Conservation (phyloP, 2,113 vertebrate genomes). For the Microcebus griseorufus region DNA sequence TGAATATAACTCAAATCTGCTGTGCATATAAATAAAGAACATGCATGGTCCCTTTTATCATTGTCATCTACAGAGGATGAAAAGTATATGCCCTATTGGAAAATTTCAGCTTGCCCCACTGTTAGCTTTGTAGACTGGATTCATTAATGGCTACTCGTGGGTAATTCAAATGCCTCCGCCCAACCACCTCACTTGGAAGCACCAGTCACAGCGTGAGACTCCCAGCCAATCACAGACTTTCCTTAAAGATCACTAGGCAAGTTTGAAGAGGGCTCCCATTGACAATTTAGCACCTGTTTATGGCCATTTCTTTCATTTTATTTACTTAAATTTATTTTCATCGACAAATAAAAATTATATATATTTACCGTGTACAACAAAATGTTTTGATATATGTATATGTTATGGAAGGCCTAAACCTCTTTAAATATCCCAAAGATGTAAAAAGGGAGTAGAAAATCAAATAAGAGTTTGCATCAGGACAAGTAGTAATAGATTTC, state of each 20-base stretch:
- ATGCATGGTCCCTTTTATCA: neutral
- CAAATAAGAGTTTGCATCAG: neutral
- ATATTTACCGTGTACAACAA: too few relatives aligned
- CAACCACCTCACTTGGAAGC: neutral
- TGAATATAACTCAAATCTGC: neutral
- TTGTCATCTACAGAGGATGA: neutral
- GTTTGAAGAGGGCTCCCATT: neutral
- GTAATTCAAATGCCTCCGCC: neutral
- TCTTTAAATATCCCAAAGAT: neutral
- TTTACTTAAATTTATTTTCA: neutral
- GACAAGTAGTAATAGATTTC: neutral
- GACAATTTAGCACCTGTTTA: neutral
- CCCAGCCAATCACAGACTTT: neutral
- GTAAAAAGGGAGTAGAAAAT: neutral
- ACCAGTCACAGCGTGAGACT: too few relatives aligned
- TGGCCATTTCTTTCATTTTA: neutral
- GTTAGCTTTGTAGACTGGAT: neutral
- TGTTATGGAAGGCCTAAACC: neutral
- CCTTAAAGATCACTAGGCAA: neutral
- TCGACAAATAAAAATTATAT: neutral
- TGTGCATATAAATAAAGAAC: neutral
- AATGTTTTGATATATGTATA: neutral
- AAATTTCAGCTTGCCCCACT: neutral
- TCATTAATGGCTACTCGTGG: neutral
- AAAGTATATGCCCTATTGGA: neutral